Percentiles rank a stretch among this genome's conserved stretches.
These are phyloP conservation scores for Enteromius unitaeniatus DNA, from an alignment of 2,797 vertebrate species.

Conservation along the genomic window DNA sequence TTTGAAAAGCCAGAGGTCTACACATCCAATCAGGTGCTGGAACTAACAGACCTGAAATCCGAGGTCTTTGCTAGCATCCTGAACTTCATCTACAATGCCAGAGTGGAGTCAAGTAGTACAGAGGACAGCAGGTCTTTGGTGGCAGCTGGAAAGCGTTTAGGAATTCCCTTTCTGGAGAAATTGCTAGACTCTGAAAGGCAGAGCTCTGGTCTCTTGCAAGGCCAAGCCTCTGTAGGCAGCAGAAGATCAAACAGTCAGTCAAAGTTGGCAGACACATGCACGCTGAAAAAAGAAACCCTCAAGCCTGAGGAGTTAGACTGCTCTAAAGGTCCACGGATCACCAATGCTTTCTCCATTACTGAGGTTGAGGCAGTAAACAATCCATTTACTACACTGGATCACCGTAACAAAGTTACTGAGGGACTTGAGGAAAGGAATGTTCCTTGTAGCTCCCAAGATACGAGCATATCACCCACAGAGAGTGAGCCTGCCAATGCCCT, in stretches of 20 bases:
- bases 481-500: slow-evolving; percentile 86
- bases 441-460: slow-evolving; percentile 70
- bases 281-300: slow-evolving; percentile 84
- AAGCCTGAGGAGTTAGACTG: slow-evolving; percentile 84
- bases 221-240: slow-evolving; percentile 51
- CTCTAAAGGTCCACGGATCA: slow-evolving; percentile 92
- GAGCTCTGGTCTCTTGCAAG: slow-evolving; percentile 52
- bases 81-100: slow-evolving; percentile 97
- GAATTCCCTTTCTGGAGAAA: slow-evolving; percentile 96
- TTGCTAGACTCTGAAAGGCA: slow-evolving; percentile 79
- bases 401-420: slow-evolving; percentile 83
- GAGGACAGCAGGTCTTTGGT: slow-evolving; percentile 86
- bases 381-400: slow-evolving; percentile 89
- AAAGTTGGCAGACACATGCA: slow-evolving; percentile 63
- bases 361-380: slow-evolving; percentile 86
- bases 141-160: slow-evolving; percentile 93
- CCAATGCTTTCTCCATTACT: slow-evolving; percentile 97
- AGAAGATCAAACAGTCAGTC: slow-evolving; percentile 61
- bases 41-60: slow-evolving; percentile 94
- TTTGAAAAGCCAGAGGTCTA: slow-evolving; percentile 87
- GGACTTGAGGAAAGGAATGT: slow-evolving; percentile 78
- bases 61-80: slow-evolving; percentile 97
- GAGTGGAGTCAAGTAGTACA: slow-evolving; percentile 81
- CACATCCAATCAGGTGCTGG: slow-evolving; percentile 89
- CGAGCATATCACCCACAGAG: slow-evolving; percentile 73